A percentile compares a stretch with the other conserved stretches of the same genome.
These are phyloP conservation scores for Palloptera scutellata DNA, from an alignment of 2,888 invertebrate species.

Conservation along the genomic window DNA sequence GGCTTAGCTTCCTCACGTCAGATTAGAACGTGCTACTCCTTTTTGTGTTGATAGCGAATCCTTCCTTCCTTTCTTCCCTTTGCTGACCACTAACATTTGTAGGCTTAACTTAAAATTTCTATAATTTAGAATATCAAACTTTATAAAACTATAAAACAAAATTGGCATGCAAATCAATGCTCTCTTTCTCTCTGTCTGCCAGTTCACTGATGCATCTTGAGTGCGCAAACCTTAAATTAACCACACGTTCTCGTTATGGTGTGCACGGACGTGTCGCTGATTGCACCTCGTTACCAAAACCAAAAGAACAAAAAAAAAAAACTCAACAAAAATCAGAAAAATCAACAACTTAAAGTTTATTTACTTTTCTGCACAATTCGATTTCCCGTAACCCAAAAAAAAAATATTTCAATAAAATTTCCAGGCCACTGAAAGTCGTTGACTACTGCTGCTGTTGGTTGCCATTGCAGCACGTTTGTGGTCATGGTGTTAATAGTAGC, in stretches of 20 bases:
- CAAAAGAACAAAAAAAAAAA: not conserved
- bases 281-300: constrained; percentile 37
- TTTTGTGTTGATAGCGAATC: constrained; percentile 41
- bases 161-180: constrained; percentile 52
- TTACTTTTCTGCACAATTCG: not conserved
- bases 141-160: not conserved
- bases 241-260: constrained; percentile 44
- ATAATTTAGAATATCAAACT: constrained; percentile 53
- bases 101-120: constrained; percentile 50
- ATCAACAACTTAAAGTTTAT: constrained; percentile 6
- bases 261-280: constrained; percentile 36
- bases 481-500: constrained; percentile 41
- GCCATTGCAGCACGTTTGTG: constrained; percentile 26
- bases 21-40: constrained; percentile 43
- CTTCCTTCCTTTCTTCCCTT: constrained; percentile 34
- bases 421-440: constrained; percentile 3
- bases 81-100: not conserved
- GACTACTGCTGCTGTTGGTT: constrained; percentile 34
- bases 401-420: constrained; percentile 8
- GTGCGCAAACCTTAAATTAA: constrained; percentile 54
- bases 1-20: constrained; percentile 34
- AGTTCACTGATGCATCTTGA: too few relatives aligned
- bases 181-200: not conserved
- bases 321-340: constrained; percentile 15
- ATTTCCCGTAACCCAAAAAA: constrained; percentile 18